phyloP scores from a whole-genome alignment of 1,140 invertebrate genomes.

The Sycophila sp. region DNA sequence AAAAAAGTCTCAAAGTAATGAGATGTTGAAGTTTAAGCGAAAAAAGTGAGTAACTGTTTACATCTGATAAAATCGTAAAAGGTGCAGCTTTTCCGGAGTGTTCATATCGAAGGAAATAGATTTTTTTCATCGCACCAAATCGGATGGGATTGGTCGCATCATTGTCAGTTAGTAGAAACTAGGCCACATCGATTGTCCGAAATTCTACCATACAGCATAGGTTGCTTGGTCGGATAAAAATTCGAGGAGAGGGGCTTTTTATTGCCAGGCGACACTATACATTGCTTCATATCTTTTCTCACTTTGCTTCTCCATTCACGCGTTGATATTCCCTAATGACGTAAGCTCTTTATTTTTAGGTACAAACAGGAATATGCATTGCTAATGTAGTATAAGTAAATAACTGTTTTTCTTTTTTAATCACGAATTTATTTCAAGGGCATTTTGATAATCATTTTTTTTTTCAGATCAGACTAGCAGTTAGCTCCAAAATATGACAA shows the following conservation, averaged over 20 bases:
- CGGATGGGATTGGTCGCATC: constrained; percentile 30
- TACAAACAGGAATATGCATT: neutral
- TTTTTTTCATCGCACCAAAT: neutral
- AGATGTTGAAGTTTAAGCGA: too few relatives aligned
- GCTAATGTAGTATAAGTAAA: neutral
- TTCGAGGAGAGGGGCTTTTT: neutral
- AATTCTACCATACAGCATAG: constrained; percentile 6
- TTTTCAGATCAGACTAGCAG: constrained; percentile 39
- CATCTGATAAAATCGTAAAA: neutral
- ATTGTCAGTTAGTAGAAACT: constrained; percentile 28
- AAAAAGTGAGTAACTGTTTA: neutral
- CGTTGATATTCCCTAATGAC: neutral
- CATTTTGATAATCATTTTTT: neutral
- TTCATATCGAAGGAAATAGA: constrained; percentile 7
- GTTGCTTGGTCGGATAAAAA: neutral
- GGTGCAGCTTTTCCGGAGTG: neutral
- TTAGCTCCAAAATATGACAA: constrained; percentile 50
- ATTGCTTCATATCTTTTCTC: neutral
- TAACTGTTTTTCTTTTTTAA: too few relatives aligned
- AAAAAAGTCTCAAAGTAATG: too few relatives aligned
- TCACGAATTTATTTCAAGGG: too few relatives aligned
- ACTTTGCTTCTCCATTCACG: neutral
- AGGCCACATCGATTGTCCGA: constrained; percentile 15
- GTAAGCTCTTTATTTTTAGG: neutral
- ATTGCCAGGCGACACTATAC: neutral